These are phyloP conservation scores for Frieseomelitta varia DNA, from an alignment of 1,140 invertebrate species.

Conservation along the genomic window DNA sequence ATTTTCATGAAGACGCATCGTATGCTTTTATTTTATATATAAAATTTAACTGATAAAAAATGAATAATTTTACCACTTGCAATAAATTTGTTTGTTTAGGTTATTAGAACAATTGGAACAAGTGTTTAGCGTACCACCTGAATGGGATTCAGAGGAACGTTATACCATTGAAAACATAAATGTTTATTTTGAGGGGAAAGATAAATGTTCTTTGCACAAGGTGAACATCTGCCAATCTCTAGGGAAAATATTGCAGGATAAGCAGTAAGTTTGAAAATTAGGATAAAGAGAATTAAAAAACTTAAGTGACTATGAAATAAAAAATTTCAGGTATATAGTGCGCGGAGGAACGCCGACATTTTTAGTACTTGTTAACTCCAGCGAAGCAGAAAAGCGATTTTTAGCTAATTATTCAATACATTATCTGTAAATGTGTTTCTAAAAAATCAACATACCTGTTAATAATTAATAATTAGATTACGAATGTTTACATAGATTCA, in stretches of 20 bases:
- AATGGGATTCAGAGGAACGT: slow-evolving; percentile 89
- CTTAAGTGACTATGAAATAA: slow-evolving; percentile 13
- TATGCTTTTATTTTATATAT: slow-evolving; percentile 76
- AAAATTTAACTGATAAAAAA: not conserved
- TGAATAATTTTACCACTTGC: not conserved
- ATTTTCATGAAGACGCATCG: slow-evolving; percentile 88
- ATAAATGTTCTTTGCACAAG: slow-evolving; percentile 85
- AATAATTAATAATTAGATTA: not conserved
- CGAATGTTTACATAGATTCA: not conserved
- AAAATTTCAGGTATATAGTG: slow-evolving; percentile 80
- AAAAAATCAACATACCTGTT: not conserved
- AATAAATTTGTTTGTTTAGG: slow-evolving; percentile 75
- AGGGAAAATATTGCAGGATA: slow-evolving; percentile 84
- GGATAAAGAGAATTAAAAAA: not conserved
- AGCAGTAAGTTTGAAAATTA: slow-evolving; percentile 81
- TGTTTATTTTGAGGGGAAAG: slow-evolving; percentile 91
- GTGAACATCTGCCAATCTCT: slow-evolving; percentile 85
- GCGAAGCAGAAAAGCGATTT: slow-evolving; percentile 79
- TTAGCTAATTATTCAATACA: slow-evolving; percentile 62
- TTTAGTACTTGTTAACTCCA: slow-evolving; percentile 80
- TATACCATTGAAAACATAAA: slow-evolving; percentile 87
- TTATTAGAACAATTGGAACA: slow-evolving; percentile 88
- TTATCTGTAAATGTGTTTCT: slow-evolving; percentile 5
- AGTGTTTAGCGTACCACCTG: slow-evolving; percentile 87
- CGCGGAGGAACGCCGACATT: slow-evolving; percentile 83